These are phyloP conservation scores for Dichetophora obliterata DNA, from an alignment of 2,888 invertebrate species.

Conservation along the genomic window DNA sequence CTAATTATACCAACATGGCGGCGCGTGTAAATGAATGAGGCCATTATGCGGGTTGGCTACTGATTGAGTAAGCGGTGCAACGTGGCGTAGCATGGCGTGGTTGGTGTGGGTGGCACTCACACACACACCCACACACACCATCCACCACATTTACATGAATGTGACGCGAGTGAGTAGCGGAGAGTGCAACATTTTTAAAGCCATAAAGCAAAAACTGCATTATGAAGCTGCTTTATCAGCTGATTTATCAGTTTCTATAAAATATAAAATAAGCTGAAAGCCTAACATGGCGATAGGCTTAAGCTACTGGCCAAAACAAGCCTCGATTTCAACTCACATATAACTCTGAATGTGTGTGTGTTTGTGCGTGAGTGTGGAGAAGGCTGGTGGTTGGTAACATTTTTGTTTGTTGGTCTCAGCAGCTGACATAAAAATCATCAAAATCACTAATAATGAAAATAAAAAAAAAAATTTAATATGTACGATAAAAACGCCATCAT, in stretches of 20 bases:
- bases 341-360: neutral
- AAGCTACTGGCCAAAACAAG: neutral
- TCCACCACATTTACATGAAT: neutral
- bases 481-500: neutral
- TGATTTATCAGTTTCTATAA: neutral
- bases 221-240: too few species aligned
- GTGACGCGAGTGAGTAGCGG: neutral
- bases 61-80: conserved; percentile 46
- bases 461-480: neutral
- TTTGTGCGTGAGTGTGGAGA: neutral
- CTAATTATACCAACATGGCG: conserved; percentile 58
- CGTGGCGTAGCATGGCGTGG: neutral
- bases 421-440: neutral
- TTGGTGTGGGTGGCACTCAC: neutral
- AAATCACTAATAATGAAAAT: neutral
- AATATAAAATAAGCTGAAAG: neutral
- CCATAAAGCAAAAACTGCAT: neutral
- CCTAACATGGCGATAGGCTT: neutral
- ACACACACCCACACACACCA: neutral
- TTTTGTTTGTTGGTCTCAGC: neutral
- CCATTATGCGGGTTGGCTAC: conserved; percentile 62
- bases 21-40: conserved; percentile 55
- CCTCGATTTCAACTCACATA: neutral
- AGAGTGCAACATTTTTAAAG: neutral
- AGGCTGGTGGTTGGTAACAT: neutral